Base-by-base conservation (phyloP, 2,888 invertebrate genomes). In the Diplazon laetatorius region DNA sequence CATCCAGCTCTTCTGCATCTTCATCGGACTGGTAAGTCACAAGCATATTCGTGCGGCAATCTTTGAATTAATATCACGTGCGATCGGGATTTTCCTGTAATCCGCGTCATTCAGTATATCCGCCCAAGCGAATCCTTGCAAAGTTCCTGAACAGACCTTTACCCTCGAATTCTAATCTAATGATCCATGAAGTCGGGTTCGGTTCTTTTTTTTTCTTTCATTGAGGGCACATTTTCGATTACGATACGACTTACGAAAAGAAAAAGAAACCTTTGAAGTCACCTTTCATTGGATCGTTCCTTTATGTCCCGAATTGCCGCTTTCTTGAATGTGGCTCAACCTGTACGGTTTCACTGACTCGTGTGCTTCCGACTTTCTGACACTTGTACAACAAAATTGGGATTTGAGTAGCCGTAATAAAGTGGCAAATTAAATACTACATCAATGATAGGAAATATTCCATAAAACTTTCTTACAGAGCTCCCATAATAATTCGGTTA, bases 1-100 rank as follows among this genome's bases (percentile, higher is more conserved):
- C 86, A 97, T 99, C 86, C 99, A 99, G 92, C 93, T 99, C 57
- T 97, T 98, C 93, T 99, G 98, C 92, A 99, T 99, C 89, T 98
- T 99, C 92, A 94, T 99, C 87, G 99, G 99, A 35, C 93, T 99
- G 92, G 95, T 95, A 86, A 92, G 93, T 52, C 30, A 12, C 20
- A 22, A 16, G 48, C 10, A 10, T 62, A 37, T 44, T 48, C 18
- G 18, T 46, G n/a, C 16, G 4, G 9, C 30, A 55, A 14, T 4
- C 14, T 14, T n/a, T 9, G 35, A 30, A 55, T 60, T 39, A 22
- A 48, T 55, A 22, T n/a, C 10, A 1, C 20, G 18, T 57, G 18
- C 12, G 18, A 10, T 25, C 25, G 30, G 30, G 3, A 42, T 9
- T 10, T 63, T 55, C 6, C n/a, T 20, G 22, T 50, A 60, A 70